Evolutionary conservation across 2,797 vertebrate genomes (phyloP), one percentile per base, ranked within the genome.

Genomic region (Gallinago solitaria): DNA sequence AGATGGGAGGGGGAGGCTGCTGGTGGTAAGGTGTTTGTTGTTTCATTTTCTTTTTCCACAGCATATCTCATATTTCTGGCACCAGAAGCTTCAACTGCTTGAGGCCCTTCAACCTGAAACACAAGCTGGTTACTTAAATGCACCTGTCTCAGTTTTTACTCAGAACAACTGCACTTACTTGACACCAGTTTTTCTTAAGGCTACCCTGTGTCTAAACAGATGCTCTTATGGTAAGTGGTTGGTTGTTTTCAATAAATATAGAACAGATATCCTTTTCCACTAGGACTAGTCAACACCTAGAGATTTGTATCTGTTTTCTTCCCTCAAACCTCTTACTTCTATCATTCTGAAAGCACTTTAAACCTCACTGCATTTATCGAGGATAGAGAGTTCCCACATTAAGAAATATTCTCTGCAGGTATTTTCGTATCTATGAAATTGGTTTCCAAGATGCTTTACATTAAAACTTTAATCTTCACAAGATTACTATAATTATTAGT

Each of bases 391-490:
- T 87, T 92, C 89, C 82, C 89, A 96, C 69, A 59, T 91, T 45
- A 96, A 96, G 92, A 94, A 82, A 92, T 82, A 81, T 73, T 67
- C 89, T 91, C 82, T 73, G 79, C 87, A 94, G 79, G 71, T 82
- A 93, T 83, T 94, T 87, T 86, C 1, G 0, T 93, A 96, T 94
- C 96, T 96, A 65, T 83, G 85, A 88, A 95, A 92, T 57, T 56
- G 79, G 48, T 47, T 91, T 93, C 89, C 86, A 91, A 91, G 54
- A 86, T 90, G 61, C 74, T 89, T 92, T 91, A 96, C 61, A 90
- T 93, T 94, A 92, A 89, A 96, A 96, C 84, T 97, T 96, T 94
- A 93, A 96, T 96, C 92, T 89, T 96, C 65, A 75, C 21, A 83
- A 94, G 82, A 93, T 90, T 91, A 82, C 79, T 86, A 43, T 95